phyloP scores from a whole-genome alignment of 35 echinoderm and acorn worm genomes.

The Heliocidaris erythrogramma region DNA sequence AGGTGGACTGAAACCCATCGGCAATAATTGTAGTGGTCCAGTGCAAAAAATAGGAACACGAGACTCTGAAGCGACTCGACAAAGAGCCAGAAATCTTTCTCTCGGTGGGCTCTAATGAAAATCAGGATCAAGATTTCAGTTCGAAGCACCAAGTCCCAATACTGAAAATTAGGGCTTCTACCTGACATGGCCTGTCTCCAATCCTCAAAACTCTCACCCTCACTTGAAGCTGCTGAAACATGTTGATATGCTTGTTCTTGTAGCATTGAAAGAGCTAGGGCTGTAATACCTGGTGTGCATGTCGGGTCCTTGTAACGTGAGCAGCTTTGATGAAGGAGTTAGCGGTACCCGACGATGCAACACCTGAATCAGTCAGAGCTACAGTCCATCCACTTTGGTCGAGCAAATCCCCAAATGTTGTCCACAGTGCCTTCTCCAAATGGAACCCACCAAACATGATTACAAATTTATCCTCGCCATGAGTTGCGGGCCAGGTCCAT shows the following conservation, averaged over 20 bases:
- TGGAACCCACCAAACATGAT: constrained; percentile 65
- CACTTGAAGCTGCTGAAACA: not conserved
- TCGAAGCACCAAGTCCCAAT: constrained; percentile 39
- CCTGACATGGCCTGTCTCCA: not conserved
- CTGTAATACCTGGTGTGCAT: constrained; percentile 53
- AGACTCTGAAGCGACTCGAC: not conserved
- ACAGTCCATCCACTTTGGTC: constrained; percentile 59
- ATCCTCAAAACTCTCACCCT: not conserved
- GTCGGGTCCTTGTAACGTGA: constrained; percentile 50
- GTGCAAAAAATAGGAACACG: constrained; percentile 30
- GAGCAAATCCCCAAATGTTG: constrained; percentile 50
- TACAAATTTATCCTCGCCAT: constrained; percentile 51
- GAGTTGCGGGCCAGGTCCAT: constrained; percentile 42
- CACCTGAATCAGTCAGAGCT: constrained; percentile 50
- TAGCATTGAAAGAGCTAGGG: constrained; percentile 35
- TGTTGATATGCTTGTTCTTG: constrained; percentile 49
- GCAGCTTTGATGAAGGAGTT: constrained; percentile 55
- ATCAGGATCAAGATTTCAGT: constrained; percentile 50
- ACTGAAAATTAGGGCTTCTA: too few species aligned
- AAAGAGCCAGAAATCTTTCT: constrained; percentile 36
- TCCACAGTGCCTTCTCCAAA: constrained; percentile 51
- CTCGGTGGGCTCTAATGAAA: constrained; percentile 45
- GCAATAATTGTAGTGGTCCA: constrained; percentile 51
- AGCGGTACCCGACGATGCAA: constrained; percentile 61
- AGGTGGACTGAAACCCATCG: constrained; percentile 54